Conservation (phyloP, 2,797 vertebrate species). For the Hemibagrus guttatus region DNA sequence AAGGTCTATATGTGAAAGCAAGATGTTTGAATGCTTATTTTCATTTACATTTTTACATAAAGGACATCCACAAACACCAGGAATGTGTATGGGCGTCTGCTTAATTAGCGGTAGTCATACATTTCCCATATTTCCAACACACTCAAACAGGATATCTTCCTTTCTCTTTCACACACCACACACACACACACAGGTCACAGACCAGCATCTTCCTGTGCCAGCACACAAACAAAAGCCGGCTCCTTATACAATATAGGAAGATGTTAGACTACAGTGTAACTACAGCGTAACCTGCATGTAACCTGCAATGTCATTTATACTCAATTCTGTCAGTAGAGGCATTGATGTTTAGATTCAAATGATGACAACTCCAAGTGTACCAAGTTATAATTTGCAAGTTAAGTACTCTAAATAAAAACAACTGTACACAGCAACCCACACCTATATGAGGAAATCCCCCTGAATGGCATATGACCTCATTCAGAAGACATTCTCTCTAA, state of each 20-base stretch:
- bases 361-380: background rate
- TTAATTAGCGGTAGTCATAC: background rate
- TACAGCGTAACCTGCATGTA: background rate
- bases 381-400: slow-evolving; percentile 21
- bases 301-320: background rate
- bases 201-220: slow-evolving; percentile 63
- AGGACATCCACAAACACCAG: background rate
- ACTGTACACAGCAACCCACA: slow-evolving; percentile 61
- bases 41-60: background rate
- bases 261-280: background rate
- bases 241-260: slow-evolving; percentile 7
- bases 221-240: slow-evolving; percentile 28
- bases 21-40: background rate
- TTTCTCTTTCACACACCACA: slow-evolving; percentile 39
- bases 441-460: slow-evolving; percentile 72
- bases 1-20: slow-evolving; percentile 8
- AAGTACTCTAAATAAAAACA: slow-evolving; percentile 51
- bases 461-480: slow-evolving; percentile 72
- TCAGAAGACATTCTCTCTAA: slow-evolving; percentile 66
- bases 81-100: no score
- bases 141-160: background rate
- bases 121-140: slow-evolving; percentile 8
- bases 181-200: slow-evolving; percentile 68
- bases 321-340: background rate
- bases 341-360: background rate